phyloP scores from a whole-genome alignment of 2,888 invertebrate species.

The Calliphora vomitoria region DNA sequence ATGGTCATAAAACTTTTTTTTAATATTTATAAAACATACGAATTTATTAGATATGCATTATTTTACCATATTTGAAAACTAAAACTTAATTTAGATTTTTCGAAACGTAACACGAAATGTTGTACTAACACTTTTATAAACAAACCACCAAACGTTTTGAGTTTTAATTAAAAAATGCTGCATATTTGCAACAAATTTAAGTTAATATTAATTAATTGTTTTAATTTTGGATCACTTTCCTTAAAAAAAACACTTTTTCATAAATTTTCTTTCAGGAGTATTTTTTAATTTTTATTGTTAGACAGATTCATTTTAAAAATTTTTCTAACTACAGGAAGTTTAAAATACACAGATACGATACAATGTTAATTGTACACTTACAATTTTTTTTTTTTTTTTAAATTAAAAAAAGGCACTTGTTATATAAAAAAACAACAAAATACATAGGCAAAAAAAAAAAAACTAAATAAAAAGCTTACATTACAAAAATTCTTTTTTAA shows the following conservation, averaged over 20 bases:
- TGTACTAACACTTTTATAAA: no score
- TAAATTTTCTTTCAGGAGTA: constrained; percentile 11
- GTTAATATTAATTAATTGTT: no score
- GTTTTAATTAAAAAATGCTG: no score
- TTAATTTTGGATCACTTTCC: no score
- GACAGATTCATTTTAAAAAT: constrained; percentile 41
- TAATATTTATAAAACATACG: no score
- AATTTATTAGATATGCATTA: no score
- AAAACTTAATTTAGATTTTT: no score
- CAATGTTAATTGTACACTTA: constrained; percentile 15
- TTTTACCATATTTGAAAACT: no score
- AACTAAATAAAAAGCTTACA: constrained; percentile 33
- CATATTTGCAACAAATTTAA: no score
- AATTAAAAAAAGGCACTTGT: constrained; percentile 57
- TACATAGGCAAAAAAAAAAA: constrained; percentile 5
- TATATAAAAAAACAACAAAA: constrained; percentile 1
- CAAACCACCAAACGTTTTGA: no score
- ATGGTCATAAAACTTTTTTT: no score
- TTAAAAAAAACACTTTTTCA: neutral
- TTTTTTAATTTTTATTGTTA: constrained; percentile 35
- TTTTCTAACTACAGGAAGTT: constrained; percentile 58
- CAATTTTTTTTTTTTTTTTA: neutral
- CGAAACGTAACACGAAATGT: no score
- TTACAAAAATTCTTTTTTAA: constrained; percentile 45
- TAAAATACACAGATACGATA: constrained; percentile 8